phyloP scores from a whole-genome alignment of 2,113 vertebrate genomes.

The Aptenodytes patagonicus region DNA sequence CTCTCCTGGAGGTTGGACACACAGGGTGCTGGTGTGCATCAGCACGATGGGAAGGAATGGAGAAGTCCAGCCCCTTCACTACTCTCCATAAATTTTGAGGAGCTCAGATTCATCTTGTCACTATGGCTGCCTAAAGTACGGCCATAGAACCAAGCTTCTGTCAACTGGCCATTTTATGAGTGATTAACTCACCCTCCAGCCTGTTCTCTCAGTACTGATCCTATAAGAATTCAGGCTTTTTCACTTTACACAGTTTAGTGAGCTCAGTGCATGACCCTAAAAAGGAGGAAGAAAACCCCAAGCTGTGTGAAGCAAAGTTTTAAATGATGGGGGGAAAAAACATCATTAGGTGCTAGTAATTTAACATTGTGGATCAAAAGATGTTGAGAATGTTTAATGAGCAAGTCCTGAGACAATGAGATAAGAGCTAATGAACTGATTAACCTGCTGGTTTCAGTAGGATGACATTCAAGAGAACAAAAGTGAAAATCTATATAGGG shows the following conservation, averaged over 20 bases:
- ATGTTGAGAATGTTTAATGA: neutral
- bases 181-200: neutral
- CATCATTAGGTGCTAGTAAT: neutral
- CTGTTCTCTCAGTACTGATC: neutral
- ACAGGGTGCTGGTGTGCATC: neutral
- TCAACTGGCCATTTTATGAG: neutral
- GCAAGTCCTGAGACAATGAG: neutral
- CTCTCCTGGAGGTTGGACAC: neutral
- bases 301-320: neutral
- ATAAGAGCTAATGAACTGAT: neutral
- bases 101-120: neutral
- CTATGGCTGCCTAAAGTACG: neutral
- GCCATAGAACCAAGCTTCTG: neutral
- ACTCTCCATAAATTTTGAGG: neutral
- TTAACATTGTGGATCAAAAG: neutral
- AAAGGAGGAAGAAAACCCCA: neutral
- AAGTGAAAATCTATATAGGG: neutral
- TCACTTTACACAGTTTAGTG: neutral
- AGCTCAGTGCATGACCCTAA: neutral
- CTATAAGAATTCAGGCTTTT: neutral
- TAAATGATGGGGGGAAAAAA: neutral
- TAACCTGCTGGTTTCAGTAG: neutral
- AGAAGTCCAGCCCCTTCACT: neutral
- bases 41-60: neutral
- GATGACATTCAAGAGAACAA: neutral